Conservation (phyloP, 2,888 invertebrate genomes). For the Acanthosepion pharaonis region DNA sequence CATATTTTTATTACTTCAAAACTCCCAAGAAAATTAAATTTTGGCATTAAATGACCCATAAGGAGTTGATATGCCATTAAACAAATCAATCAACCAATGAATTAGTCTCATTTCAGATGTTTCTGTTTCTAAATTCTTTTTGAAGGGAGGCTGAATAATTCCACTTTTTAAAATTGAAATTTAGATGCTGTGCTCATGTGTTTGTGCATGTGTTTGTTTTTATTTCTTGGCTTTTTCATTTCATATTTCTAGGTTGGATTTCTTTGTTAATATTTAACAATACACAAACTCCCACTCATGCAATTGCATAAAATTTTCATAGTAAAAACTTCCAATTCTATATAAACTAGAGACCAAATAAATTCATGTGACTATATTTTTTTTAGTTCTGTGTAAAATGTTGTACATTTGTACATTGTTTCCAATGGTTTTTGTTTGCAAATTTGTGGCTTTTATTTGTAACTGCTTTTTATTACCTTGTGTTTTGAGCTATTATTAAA, state of each 20-base stretch:
- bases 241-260: neutral
- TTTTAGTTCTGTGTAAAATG: neutral
- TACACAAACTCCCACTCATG: neutral
- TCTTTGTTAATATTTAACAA: neutral
- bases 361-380: neutral
- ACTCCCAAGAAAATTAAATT: too few relatives aligned
- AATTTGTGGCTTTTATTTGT: neutral
- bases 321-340: neutral
- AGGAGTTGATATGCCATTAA: too few relatives aligned
- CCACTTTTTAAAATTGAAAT: neutral
- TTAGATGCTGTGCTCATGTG: too few relatives aligned
- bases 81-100: too few relatives aligned
- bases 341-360: neutral
- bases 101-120: neutral
- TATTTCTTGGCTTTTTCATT: neutral
- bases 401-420: neutral
- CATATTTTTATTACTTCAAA: too few relatives aligned
- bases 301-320: neutral
- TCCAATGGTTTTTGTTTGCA: neutral
- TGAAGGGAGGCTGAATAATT: neutral
- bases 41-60: too few relatives aligned
- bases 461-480: neutral
- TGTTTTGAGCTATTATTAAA: neutral
- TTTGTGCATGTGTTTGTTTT: neutral
- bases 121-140: neutral